Conservation (phyloP, 2,113 vertebrate species). For the Pagrus major region DNA sequence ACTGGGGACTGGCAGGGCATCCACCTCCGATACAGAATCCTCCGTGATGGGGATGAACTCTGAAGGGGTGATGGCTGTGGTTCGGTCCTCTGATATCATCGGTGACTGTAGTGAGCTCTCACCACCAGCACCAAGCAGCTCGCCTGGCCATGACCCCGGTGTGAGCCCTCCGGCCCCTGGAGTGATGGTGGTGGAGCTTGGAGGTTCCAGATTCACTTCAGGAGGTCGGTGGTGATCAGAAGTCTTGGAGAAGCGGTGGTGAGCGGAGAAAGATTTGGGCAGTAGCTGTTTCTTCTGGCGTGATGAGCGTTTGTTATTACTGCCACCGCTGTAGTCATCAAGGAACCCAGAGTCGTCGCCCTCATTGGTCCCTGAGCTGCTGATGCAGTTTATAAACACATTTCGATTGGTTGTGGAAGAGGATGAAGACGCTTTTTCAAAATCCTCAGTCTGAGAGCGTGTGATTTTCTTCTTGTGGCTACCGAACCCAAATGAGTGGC, state of each 20-base stretch:
- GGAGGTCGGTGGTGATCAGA: conserved; percentile 84
- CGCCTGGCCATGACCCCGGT: conserved; percentile 87
- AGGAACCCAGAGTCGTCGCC: conserved; percentile 95
- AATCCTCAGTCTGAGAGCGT: conserved; percentile 94
- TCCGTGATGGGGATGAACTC: conserved; percentile 93
- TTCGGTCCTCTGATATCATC: conserved; percentile 92
- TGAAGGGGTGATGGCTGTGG: conserved; percentile 93
- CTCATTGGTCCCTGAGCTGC: conserved; percentile 92
- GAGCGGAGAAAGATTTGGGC: conserved; percentile 94
- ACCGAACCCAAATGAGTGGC: conserved; percentile 91
- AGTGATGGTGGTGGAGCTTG: conserved; percentile 57
- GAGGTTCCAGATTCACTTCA: conserved; percentile 82
- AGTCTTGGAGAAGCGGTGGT: conserved; percentile 91
- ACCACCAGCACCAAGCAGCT: conserved; percentile 81
- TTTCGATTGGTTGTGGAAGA: conserved; percentile 87
- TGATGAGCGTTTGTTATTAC: conserved; percentile 82
- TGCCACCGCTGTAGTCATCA: conserved; percentile 88
- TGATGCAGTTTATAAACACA: conserved; percentile 97
- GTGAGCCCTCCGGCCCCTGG: conserved; percentile 65
- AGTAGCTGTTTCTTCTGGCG: conserved; percentile 92
- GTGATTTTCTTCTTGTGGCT: conserved; percentile 94
- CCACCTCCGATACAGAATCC: conserved; percentile 93
- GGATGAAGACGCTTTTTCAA: conserved; percentile 87
- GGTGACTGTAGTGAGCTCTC: conserved; percentile 93
- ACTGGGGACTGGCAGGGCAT: conserved; percentile 86